Base-by-base conservation (phyloP, 2,797 vertebrate species). In the Lagodon rhomboides region DNA sequence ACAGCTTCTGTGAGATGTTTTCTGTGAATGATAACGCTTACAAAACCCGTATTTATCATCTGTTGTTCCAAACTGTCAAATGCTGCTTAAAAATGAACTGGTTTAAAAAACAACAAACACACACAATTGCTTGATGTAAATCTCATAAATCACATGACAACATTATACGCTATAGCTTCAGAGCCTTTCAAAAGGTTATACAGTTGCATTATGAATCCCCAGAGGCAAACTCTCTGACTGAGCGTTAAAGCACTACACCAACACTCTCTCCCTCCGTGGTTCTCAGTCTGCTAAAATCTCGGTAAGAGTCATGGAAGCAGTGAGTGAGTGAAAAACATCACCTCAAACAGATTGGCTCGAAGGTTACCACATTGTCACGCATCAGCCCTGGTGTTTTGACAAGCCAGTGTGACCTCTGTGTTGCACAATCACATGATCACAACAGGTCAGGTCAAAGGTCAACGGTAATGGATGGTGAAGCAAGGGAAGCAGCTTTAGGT, bases 341-440 rank as follows among this genome's bases (percentile, higher is more conserved):
- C 68, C 84, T 91, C 73, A 75, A 55, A 80, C 68, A 59, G 77
- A 79, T 53, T 74, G 85, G 79, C 89, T 73, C 54, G 34, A n/a
- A 70, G 77, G 84, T 83, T 85, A 82, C 83, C 84, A 50, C 79
- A 58, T 68, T 79, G 90, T 92, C 93, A 90, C 85, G 59, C 90
- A 74, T 92, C 89, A 91, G 59, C 63, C 16, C 62, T 5, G 77
- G n/a, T 93, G 93, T 93, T 93, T 89, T 93, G 93, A 94, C 93
- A 90, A 80, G 88, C 61, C 69, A 9, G 73, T 66, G 58, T 93
- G 92, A 93, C 90, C 89, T 72, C 81, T 83, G 73, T 85, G 87
- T 90, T 90, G 87, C 91, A 88, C 91, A 87, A 94, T 95, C 94
- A 83, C 84, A 92, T 89, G 92, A 95, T 92, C 93, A 92, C 87